Evolutionary conservation across 2,888 invertebrate species (phyloP).

Genomic region (Folsomia manolachei): DNA sequence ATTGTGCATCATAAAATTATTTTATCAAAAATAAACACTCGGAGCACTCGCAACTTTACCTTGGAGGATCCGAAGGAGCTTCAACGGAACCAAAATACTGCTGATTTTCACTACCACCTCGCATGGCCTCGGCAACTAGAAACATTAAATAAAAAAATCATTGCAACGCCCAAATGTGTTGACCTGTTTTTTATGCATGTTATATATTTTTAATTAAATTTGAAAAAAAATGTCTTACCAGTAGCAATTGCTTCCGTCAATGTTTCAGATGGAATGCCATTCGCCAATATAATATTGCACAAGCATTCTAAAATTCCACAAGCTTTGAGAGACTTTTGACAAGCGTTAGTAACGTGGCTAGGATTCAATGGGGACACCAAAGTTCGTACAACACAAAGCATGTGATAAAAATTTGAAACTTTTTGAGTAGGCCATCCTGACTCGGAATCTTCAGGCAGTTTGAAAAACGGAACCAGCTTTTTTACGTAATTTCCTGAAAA

Average conservation of each 20-base stretch:
- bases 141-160: no score
- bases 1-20: background rate
- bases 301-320: conserved; percentile 77
- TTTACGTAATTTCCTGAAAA: conserved; percentile 81
- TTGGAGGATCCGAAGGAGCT: conserved; percentile 89
- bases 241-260: conserved; percentile 90
- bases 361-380: conserved; percentile 93
- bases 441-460: conserved; percentile 62
- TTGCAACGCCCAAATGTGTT: no score
- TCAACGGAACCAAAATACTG: conserved; percentile 82
- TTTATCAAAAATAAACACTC: no score
- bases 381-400: conserved; percentile 66
- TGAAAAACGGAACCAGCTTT: conserved; percentile 82
- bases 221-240: no score
- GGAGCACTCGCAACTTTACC: no score
- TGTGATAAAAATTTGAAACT: conserved; percentile 52
- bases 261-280: conserved; percentile 93
- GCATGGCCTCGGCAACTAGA: conserved; percentile 88
- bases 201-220: background rate
- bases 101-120: conserved; percentile 87
- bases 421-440: conserved; percentile 87
- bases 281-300: conserved; percentile 89
- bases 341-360: conserved; percentile 69
- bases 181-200: no score
- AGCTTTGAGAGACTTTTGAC: conserved; percentile 84